Conservation (phyloP, 2,888 invertebrate species). For the Baronia brevicornis region DNA sequence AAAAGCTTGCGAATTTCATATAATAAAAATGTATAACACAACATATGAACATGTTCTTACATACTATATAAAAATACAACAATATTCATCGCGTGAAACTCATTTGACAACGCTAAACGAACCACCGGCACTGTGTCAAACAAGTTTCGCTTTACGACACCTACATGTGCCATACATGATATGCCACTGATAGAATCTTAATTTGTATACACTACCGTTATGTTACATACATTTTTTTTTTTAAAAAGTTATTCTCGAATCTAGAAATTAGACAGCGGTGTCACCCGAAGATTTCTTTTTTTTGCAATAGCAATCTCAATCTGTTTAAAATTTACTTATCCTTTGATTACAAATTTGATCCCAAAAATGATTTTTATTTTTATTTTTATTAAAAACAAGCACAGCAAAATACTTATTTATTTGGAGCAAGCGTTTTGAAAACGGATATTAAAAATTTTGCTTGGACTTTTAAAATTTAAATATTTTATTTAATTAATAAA, state of each 20-base stretch:
- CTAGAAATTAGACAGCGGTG: constrained; percentile 23
- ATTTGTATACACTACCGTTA: constrained; percentile 43
- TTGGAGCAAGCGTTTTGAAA: constrained; percentile 27
- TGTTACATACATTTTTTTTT: constrained; percentile 22
- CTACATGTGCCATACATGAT: constrained; percentile 44
- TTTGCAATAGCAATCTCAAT: constrained; percentile 22
- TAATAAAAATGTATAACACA: constrained; percentile 30
- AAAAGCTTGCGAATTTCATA: too few species aligned
- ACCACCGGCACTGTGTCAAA: constrained; percentile 25
- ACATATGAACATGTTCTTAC: constrained; percentile 55
- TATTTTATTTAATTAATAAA: constrained; percentile 23
- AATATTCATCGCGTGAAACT: constrained; percentile 45
- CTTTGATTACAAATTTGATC: constrained; percentile 43
- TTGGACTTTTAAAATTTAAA: not conserved
- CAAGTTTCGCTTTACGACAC: constrained; percentile 23
- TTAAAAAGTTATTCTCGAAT: constrained; percentile 25
- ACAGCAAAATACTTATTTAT: constrained; percentile 19
- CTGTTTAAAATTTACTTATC: constrained; percentile 17
- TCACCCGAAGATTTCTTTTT: constrained; percentile 12
- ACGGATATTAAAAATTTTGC: not conserved
- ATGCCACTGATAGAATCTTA: constrained; percentile 51
- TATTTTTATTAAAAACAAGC: constrained; percentile 12
- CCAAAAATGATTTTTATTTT: constrained; percentile 46
- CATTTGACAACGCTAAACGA: constrained; percentile 25
- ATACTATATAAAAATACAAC: constrained; percentile 70